phyloP scores from a whole-genome alignment of 2,888 invertebrate genomes.

The Lumbricus terrestris region DNA sequence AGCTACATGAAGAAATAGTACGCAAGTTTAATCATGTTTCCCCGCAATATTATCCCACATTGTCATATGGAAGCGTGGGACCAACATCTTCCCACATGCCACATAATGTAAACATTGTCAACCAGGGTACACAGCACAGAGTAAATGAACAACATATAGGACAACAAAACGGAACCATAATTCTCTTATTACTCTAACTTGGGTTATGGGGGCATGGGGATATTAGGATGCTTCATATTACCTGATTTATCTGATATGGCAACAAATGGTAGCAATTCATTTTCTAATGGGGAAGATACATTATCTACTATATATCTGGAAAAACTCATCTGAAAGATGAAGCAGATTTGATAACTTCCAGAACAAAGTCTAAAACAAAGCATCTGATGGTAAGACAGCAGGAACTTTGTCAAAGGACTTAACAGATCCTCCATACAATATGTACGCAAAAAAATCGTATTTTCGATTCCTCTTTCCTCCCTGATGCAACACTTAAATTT shows the following conservation, averaged over 20 bases:
- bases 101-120: no score
- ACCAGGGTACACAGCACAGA: background rate
- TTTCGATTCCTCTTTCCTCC: no score
- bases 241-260: background rate
- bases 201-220: background rate
- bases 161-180: background rate
- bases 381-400: no score
- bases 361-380: background rate
- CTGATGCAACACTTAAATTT: no score
- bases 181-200: background rate
- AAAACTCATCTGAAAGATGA: background rate
- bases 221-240: background rate
- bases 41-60: no score
- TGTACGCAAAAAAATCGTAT: no score
- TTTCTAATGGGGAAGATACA: background rate
- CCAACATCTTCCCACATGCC: no score
- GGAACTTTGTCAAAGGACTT: no score
- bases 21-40: no score
- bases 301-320: background rate
- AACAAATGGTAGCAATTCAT: background rate
- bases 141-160: background rate
- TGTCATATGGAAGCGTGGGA: no score
- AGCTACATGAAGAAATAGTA: no score
- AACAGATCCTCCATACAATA: no score
- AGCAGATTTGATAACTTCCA: background rate